Evolutionary conservation across 2,797 vertebrate genomes (phyloP).

Genomic region (Lutjanus argentimaculatus): DNA sequence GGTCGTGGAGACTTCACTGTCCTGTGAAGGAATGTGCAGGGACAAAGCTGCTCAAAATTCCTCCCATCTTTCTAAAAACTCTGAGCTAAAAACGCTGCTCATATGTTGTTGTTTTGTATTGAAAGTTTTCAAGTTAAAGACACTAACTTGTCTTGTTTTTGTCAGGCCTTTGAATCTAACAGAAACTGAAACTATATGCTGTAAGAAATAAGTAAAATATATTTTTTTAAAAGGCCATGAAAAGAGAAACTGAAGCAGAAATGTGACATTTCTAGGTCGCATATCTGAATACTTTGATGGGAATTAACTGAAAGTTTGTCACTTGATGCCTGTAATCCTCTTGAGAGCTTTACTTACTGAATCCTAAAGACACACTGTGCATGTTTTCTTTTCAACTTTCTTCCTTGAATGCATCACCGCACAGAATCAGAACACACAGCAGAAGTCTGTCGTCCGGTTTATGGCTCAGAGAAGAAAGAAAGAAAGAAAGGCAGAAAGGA

Average conservation of each 20-base stretch:
- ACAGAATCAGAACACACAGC: conserved; percentile 12
- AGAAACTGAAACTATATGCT: not conserved
- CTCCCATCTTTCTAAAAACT: not conserved
- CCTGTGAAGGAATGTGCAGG: conserved; percentile 56
- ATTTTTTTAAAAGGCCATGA: not conserved
- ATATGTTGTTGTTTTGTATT: not conserved
- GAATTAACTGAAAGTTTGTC: not conserved
- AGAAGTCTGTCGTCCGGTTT: conserved; percentile 7
- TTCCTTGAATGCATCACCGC: conserved; percentile 22
- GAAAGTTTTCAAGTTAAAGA: not conserved
- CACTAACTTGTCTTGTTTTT: not conserved
- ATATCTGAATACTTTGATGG: not conserved
- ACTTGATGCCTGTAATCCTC: conserved; percentile 24
- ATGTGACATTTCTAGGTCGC: not conserved
- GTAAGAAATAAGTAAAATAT: not conserved
- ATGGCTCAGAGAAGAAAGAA: not conserved
- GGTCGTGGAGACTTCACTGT: conserved; percentile 25
- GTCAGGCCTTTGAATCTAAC: not conserved
- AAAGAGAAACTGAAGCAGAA: not conserved
- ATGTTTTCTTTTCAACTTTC: conserved; percentile 26
- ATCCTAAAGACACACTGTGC: not conserved
- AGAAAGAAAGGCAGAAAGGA: conserved; percentile 25
- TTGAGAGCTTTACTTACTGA: conserved; percentile 16
- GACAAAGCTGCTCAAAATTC: not conserved
- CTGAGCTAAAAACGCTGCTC: not conserved